Evolutionary conservation across 2,797 vertebrate genomes (phyloP).

Genomic region (Oryzias dopingdopingensis): DNA sequence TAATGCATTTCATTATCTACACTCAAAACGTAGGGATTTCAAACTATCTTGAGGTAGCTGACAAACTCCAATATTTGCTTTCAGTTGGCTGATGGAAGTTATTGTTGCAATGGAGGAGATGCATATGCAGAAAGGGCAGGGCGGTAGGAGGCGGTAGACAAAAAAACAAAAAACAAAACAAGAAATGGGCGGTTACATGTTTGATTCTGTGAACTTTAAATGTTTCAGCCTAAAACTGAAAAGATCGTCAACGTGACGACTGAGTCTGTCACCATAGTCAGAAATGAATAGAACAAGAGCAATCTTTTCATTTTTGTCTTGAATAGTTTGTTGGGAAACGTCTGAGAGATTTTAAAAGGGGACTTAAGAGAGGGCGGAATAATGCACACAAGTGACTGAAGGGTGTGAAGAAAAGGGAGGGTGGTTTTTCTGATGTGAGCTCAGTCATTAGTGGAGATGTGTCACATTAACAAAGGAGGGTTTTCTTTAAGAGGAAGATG

Average conservation of each 20-base stretch:
- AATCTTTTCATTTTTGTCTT: slow-evolving; percentile 61
- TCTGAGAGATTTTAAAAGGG: slow-evolving; percentile 40
- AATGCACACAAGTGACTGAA: slow-evolving; percentile 60
- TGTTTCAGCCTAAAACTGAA: too few species aligned
- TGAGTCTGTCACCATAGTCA: slow-evolving; percentile 58
- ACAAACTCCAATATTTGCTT: slow-evolving; percentile 40
- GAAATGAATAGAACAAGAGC: slow-evolving; percentile 44
- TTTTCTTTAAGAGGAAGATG: slow-evolving; percentile 53
- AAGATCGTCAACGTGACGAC: slow-evolving; percentile 59
- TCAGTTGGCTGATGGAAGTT: slow-evolving; percentile 45
- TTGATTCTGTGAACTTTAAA: too few species aligned
- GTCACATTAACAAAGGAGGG: slow-evolving; percentile 80
- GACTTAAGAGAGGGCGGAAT: slow-evolving; percentile 55
- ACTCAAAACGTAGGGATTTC: slow-evolving; percentile 22
- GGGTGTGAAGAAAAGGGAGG: slow-evolving; percentile 61
- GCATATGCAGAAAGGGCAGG: slow-evolving; percentile 53
- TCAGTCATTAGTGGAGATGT: slow-evolving; percentile 75
- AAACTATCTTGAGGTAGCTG: slow-evolving; percentile 33
- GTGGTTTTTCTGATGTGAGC: slow-evolving; percentile 51
- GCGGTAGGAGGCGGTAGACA: slow-evolving; percentile 52
- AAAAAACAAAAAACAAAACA: slow-evolving; percentile 14
- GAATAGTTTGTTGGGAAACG: slow-evolving; percentile 61
- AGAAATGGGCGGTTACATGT: slow-evolving; percentile 32
- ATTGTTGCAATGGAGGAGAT: slow-evolving; percentile 65
- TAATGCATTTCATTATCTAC: slow-evolving; percentile 56